Evolutionary conservation across 2,113 vertebrate genomes (phyloP).

Genomic region (Psettodes erumei): DNA sequence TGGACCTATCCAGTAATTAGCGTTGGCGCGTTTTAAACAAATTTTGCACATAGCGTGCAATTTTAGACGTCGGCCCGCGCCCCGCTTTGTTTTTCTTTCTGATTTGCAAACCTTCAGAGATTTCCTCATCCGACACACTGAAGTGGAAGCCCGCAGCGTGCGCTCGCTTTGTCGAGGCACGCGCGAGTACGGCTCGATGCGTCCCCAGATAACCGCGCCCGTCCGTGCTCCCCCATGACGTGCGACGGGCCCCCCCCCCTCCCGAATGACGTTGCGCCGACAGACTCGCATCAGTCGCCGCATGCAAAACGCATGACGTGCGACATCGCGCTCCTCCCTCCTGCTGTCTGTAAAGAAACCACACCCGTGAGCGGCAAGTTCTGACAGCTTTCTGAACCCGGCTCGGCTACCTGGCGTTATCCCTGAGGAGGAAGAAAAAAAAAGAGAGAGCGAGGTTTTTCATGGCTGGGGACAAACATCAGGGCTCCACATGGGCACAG

Average conservation of each 20-base stretch:
- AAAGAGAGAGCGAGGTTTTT: conserved; percentile 11
- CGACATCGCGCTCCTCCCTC: conserved; percentile 51
- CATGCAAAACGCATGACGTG: conserved; percentile 62
- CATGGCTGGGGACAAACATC: conserved; percentile 7
- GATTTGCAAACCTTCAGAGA: not conserved
- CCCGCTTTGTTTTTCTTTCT: not conserved
- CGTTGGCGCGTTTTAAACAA: conserved; percentile 29
- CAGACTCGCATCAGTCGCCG: conserved; percentile 66
- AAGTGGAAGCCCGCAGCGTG: not conserved
- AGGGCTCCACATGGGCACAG: not conserved
- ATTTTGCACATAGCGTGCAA: not conserved
- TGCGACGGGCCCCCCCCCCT: conserved; percentile 26
- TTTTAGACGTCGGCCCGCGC: too few relatives aligned
- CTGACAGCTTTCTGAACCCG: conserved; percentile 65
- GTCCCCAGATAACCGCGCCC: conserved; percentile 65
- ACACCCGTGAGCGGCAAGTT: conserved; percentile 72
- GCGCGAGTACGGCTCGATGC: conserved; percentile 15
- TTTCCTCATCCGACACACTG: not conserved
- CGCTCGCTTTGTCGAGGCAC: conserved; percentile 35
- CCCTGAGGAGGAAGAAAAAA: conserved; percentile 40
- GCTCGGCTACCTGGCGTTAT: conserved; percentile 42
- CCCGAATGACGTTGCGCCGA: conserved; percentile 52
- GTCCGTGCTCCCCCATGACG: conserved; percentile 2
- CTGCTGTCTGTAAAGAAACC: conserved; percentile 44
- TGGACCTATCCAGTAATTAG: conserved; percentile 11